Evolutionary conservation across 2,797 vertebrate genomes (phyloP).

Genomic region (Carcharodon carcharias): DNA sequence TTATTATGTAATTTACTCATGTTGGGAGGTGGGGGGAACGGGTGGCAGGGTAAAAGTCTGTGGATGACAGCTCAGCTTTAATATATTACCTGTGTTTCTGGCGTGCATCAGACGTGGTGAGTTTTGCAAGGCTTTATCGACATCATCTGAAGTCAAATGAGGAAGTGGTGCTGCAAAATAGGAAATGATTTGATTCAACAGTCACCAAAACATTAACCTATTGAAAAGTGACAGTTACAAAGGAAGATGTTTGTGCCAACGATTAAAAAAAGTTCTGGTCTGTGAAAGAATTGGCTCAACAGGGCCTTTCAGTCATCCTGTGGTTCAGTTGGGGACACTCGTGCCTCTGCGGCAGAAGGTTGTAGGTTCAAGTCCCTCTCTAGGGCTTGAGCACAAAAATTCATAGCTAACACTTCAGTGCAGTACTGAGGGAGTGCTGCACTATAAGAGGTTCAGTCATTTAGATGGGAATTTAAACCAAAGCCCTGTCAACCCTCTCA

Average conservation of each 20-base stretch:
- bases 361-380: neutral
- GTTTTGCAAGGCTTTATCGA: slow-evolving; percentile 89
- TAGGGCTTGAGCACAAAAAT: neutral
- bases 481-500: too few species aligned
- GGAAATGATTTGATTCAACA: slow-evolving; percentile 47
- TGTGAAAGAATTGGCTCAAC: neutral
- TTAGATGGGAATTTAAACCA: neutral
- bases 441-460: neutral
- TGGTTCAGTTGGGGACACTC: neutral
- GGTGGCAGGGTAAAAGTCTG: neutral
- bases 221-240: slow-evolving; percentile 52
- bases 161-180: slow-evolving; percentile 85
- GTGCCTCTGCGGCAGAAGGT: neutral
- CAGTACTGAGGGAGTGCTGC: neutral
- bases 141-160: slow-evolving; percentile 90
- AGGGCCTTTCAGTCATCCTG: neutral
- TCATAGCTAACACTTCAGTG: neutral
- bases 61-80: neutral
- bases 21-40: slow-evolving; percentile 19
- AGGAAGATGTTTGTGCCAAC: slow-evolving; percentile 31
- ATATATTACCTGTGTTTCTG: slow-evolving; percentile 79
- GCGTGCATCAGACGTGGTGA: slow-evolving; percentile 88
- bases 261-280: neutral
- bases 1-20: neutral
- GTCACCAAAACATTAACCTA: slow-evolving; percentile 55